These are phyloP conservation scores for Diloba caeruleocephala DNA, from an alignment of 2,888 invertebrate genomes.

Conservation along the genomic window DNA sequence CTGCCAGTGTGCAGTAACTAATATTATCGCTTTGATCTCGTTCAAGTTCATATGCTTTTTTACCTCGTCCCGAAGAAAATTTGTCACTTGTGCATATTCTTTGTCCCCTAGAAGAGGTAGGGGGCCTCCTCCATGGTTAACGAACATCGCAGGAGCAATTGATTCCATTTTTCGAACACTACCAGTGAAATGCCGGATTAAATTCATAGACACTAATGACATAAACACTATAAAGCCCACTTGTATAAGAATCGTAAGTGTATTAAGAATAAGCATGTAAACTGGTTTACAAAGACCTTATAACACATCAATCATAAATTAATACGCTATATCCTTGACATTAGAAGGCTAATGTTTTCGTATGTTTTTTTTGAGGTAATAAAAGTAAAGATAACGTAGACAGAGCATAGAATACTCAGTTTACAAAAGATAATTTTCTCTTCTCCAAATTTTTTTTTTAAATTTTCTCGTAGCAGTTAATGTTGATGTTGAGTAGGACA, in stretches of 20 bases:
- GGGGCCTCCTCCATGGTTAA: conserved; percentile 85
- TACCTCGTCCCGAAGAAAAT: conserved; percentile 77
- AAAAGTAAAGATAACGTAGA: conserved; percentile 18
- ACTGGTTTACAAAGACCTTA: conserved; percentile 49
- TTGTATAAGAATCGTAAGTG: conserved; percentile 77
- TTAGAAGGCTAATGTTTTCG: conserved; percentile 43
- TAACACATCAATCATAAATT: conserved; percentile 50
- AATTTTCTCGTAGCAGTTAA: too few relatives aligned
- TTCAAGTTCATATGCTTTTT: conserved; percentile 78
- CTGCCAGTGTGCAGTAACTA: conserved; percentile 86
- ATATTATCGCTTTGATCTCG: conserved; percentile 78
- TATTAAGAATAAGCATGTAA: conserved; percentile 84
- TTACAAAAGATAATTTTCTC: too few relatives aligned
- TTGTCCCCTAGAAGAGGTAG: conserved; percentile 80
- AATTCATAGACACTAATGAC: conserved; percentile 83
- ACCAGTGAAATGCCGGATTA: conserved; percentile 76
- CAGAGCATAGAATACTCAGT: not conserved
- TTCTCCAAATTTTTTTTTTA: too few relatives aligned
- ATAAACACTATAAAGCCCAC: conserved; percentile 80
- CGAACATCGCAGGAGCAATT: conserved; percentile 82
- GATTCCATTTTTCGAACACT: conserved; percentile 73
- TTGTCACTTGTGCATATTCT: conserved; percentile 76
- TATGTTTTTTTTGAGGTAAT: conserved; percentile 11
- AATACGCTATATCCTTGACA: too few relatives aligned
- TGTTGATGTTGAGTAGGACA: too few relatives aligned